Conservation (phyloP, 37 sponge, comb jelly and placozoan genomes). For the Diacarnus erythraeanus region DNA sequence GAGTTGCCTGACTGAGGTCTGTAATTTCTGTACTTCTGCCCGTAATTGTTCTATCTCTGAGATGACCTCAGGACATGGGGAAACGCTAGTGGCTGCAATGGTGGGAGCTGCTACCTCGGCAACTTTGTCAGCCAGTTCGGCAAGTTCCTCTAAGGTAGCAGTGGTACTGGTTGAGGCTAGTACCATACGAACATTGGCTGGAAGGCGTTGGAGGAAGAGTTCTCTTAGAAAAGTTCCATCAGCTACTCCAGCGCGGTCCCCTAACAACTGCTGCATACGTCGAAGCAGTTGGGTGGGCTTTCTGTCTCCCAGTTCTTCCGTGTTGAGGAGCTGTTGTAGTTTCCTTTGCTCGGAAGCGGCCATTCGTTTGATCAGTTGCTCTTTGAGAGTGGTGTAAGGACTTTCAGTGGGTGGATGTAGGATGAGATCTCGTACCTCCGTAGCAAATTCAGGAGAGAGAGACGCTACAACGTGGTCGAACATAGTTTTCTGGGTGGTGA, state of each 20-base stretch:
- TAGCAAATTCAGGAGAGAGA: slow-evolving; percentile 47
- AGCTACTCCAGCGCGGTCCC: slow-evolving; percentile 21
- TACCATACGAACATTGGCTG: slow-evolving; percentile 59
- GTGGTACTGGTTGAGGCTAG: slow-evolving; percentile 41
- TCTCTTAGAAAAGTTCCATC: slow-evolving; percentile 41
- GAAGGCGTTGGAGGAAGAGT: slow-evolving; percentile 66
- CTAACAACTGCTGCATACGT: slow-evolving; percentile 68
- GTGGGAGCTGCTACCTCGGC: slow-evolving; percentile 55
- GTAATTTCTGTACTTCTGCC: background rate
- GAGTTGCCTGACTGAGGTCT: background rate
- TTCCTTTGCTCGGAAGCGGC: slow-evolving; percentile 49
- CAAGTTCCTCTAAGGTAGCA: slow-evolving; percentile 25
- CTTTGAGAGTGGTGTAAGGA: slow-evolving; percentile 49
- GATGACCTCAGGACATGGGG: background rate
- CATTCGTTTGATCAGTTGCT: slow-evolving; percentile 37
- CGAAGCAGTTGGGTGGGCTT: slow-evolving; percentile 65
- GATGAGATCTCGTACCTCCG: slow-evolving; percentile 56
- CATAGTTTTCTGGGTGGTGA: slow-evolving; percentile 31
- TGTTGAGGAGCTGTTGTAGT: slow-evolving; percentile 48
- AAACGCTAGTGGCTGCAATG: slow-evolving; percentile 1
- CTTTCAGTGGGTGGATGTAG: slow-evolving; percentile 21
- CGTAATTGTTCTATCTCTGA: slow-evolving; percentile 30
- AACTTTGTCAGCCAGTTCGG: slow-evolving; percentile 51
- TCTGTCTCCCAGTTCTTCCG: slow-evolving; percentile 53
- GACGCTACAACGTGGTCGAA: slow-evolving; percentile 58